phyloP scores from a whole-genome alignment of 2,113 vertebrate species.

The Anoura caudifer region DNA sequence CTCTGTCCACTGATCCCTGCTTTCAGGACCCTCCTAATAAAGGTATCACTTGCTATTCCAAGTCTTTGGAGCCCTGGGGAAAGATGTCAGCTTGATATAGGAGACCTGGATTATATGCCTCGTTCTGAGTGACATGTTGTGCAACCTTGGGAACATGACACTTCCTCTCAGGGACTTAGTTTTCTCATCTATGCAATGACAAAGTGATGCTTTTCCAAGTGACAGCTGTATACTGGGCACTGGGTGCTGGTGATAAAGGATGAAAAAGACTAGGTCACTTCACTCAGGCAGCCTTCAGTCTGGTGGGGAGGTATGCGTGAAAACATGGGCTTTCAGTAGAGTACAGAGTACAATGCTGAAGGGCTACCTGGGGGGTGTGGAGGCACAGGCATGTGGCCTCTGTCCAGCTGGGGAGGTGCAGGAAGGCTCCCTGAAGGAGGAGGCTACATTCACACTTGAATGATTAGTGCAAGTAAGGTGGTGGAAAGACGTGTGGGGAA shows the following conservation, averaged over 20 bases:
- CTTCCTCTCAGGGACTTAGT: not conserved
- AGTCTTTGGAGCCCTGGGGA: not conserved
- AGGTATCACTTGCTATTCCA: not conserved
- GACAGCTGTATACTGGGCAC: not conserved
- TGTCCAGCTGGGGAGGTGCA: not conserved
- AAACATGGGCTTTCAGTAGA: not conserved
- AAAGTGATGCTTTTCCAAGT: not conserved
- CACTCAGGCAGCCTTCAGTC: not conserved
- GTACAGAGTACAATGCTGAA: not conserved
- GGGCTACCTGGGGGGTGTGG: rapidly evolving
- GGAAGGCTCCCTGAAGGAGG: not conserved
- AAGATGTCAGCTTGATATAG: not conserved
- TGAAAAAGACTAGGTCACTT: not conserved
- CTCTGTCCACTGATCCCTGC: not conserved
- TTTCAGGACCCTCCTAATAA: not conserved
- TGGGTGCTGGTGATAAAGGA: not conserved
- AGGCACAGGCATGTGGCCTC: not conserved
- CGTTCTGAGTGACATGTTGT: not conserved
- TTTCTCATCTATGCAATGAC: not conserved
- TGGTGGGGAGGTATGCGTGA: not conserved
- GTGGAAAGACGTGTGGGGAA: not conserved
- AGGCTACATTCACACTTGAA: not conserved
- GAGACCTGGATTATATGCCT: not conserved
- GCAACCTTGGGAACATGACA: not conserved
- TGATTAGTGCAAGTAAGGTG: not conserved